A percentile compares a stretch with the other conserved stretches of the same genome.
Evolutionary conservation across 92 coral and sea anemone genomes (phyloP).

Genomic region (Epizoanthus stellaris): DNA sequence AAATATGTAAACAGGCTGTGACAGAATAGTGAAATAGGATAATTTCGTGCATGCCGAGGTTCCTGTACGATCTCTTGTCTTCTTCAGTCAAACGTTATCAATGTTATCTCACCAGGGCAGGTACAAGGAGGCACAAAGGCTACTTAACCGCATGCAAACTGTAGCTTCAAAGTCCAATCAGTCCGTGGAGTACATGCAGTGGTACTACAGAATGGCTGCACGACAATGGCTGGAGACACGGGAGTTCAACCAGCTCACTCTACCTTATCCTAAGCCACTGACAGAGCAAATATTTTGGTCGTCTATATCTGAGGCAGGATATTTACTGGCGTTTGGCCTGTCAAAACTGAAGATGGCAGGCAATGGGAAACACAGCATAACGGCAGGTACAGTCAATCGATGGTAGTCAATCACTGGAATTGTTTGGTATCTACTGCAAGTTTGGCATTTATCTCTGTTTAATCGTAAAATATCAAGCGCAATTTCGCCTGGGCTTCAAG

Average conservation of each 20-base stretch:
- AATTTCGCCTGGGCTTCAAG: too few species aligned
- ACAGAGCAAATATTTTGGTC: constrained; percentile 3
- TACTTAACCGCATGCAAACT: not conserved
- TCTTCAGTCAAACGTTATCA: not conserved
- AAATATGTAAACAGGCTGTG: too few species aligned
- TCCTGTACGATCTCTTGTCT: not conserved
- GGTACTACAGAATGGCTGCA: constrained; percentile 10
- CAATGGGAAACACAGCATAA: not conserved
- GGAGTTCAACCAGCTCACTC: not conserved
- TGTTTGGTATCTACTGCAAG: too few species aligned
- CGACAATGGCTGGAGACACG: constrained; percentile 29
- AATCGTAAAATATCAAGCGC: too few species aligned
- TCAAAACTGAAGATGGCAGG: not conserved
- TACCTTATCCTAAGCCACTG: not conserved
- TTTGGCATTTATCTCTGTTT: too few species aligned
- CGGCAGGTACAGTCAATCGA: not conserved
- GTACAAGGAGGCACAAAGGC: constrained; percentile 3
- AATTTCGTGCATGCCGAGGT: too few species aligned
- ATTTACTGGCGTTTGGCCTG: constrained; percentile 7
- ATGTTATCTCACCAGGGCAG: not conserved
- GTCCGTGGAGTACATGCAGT: not conserved
- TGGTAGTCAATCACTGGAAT: too few species aligned
- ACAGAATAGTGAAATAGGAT: too few species aligned
- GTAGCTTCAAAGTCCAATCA: not conserved
- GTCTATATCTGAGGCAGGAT: not conserved